These are phyloP conservation scores for Neolamprologus hecqui DNA, from an alignment of 2,113 vertebrate genomes.

Conservation along the genomic window DNA sequence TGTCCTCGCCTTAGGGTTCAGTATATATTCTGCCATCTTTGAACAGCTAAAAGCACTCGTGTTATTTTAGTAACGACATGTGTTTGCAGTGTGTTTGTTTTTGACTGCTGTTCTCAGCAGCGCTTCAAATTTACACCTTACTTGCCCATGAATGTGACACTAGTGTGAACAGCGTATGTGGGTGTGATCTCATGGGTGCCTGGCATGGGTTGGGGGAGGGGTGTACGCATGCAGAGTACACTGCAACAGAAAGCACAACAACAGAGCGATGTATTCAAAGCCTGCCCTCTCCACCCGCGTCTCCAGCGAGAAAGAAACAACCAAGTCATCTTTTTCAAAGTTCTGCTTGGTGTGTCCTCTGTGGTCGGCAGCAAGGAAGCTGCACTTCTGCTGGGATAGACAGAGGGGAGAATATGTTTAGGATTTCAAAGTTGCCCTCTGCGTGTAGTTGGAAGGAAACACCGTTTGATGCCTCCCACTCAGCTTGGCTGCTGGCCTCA, in stretches of 20 bases:
- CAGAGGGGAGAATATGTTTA: background rate
- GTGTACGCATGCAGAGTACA: background rate
- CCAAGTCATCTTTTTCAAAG: background rate
- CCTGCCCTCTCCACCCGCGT: background rate
- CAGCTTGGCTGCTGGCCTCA: background rate
- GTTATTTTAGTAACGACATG: background rate
- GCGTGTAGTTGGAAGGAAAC: background rate
- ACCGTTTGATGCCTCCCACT: conserved; percentile 5
- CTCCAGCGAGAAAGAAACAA: background rate
- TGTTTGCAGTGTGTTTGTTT: background rate
- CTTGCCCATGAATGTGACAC: background rate
- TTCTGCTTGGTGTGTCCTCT: background rate
- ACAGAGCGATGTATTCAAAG: background rate
- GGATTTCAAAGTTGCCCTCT: background rate
- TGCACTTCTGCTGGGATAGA: background rate
- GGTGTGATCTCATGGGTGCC: background rate
- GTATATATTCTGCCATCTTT: background rate
- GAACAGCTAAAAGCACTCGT: background rate
- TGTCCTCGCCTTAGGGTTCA: background rate
- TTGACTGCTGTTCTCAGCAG: background rate
- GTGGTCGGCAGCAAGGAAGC: background rate
- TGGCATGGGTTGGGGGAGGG: background rate
- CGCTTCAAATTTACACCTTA: background rate
- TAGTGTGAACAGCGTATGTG: background rate
- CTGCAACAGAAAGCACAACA: background rate